A percentile compares a stretch with the other conserved stretches of the same genome.
phyloP scores from a whole-genome alignment of 1,140 invertebrate genomes.

The Melipona quadrifasciata region DNA sequence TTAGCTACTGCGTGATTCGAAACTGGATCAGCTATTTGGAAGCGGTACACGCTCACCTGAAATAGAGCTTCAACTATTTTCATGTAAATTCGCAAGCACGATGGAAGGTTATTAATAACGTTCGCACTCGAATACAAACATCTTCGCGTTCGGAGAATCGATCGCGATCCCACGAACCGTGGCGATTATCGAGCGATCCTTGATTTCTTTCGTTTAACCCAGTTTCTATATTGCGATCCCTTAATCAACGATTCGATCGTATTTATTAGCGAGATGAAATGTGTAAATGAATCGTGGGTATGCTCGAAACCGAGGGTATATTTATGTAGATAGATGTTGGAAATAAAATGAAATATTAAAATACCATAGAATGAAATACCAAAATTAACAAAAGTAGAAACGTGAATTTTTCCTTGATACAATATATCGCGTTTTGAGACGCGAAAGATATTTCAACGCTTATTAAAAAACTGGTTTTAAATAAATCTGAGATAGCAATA shows the following conservation, averaged over 20 bases:
- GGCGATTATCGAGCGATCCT: neutral
- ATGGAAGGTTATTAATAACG: slow-evolving; percentile 47
- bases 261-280: neutral
- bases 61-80: slow-evolving; percentile 61
- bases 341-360: neutral
- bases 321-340: neutral
- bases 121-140: slow-evolving; percentile 12
- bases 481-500: neutral
- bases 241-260: slow-evolving; percentile 3
- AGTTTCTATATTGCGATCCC: neutral
- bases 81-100: slow-evolving; percentile 42
- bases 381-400: neutral
- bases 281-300: neutral
- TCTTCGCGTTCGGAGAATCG: neutral
- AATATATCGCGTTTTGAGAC: neutral
- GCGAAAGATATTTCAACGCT: neutral
- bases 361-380: neutral
- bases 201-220: neutral
- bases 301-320: neutral
- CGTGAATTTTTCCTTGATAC: neutral
- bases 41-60: slow-evolving; percentile 57
- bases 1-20: slow-evolving; percentile 62
- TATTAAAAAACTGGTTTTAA: neutral
- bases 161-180: neutral
- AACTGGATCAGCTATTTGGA: slow-evolving; percentile 64